Evolutionary conservation across 2,888 invertebrate species (phyloP).

Genomic region (Cartodere bifasciata): DNA sequence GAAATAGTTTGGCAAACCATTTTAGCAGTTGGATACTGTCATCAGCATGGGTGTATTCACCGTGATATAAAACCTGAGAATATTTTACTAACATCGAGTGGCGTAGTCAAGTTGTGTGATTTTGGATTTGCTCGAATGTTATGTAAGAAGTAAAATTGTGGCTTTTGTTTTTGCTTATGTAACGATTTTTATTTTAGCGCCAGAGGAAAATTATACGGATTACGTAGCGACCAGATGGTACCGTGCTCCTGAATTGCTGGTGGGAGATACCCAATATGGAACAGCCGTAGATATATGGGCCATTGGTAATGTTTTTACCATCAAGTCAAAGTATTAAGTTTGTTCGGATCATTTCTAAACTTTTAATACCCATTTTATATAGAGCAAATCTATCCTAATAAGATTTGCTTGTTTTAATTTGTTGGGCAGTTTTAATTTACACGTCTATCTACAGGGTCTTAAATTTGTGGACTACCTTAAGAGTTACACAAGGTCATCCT

Average conservation of each 20-base stretch:
- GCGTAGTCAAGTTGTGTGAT: conserved; percentile 94
- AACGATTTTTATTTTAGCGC: conserved; percentile 41
- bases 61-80: conserved; percentile 99
- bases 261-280: conserved; percentile 89
- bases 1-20: conserved; percentile 93
- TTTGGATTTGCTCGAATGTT: conserved; percentile 97
- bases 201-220: conserved; percentile 97
- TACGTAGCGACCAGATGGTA: conserved; percentile 99
- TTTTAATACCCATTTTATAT: no score
- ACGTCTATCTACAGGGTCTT: no score
- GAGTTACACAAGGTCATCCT: no score
- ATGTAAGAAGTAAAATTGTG: conserved; percentile 40
- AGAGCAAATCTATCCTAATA: no score
- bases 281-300: conserved; percentile 98
- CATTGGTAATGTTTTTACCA: conserved; percentile 46
- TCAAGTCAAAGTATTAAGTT: no score
- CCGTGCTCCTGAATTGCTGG: conserved; percentile 89
- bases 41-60: conserved; percentile 91
- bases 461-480: no score
- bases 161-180: not conserved
- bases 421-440: no score
- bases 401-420: no score
- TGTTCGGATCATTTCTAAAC: no score
- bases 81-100: conserved; percentile 82
- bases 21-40: conserved; percentile 92